Evolutionary conservation across 1,140 invertebrate genomes (phyloP), one percentile per base, ranked within the genome.

Genomic region (Formica selysi): DNA sequence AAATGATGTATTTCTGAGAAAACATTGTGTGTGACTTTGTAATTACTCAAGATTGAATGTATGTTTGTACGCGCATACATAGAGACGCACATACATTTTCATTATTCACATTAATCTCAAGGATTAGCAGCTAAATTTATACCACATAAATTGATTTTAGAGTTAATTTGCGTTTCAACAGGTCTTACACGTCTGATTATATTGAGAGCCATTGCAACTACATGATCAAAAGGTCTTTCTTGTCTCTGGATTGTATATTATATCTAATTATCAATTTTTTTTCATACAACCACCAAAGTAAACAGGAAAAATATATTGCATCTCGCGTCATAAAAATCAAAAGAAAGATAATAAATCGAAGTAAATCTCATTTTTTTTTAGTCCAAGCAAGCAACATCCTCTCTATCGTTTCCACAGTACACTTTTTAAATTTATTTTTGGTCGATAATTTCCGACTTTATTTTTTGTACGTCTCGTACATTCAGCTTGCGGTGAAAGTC

Each of bases 401-500:
- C 44, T 48, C 44, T 48, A 16, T 44, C 13, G 13, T 13, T 48
- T 48, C 2, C 41, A 44, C 41, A 0, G 8, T 41, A 41, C 16
- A 26, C 11, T 74, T 54, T 38, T 22, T 29, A 5, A 29, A 70
- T 70, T 51, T 22, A 36, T 3, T 59, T 76, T 59, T 38, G 16
- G 8, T 26, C 3, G 41, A 16, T 3, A 3, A 26, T 36, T 41
- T 4, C 8, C 59, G 22, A 11, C 7, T 61, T 61, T 61, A 4
- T 5, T 44, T 19, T 61, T 19, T 48, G 4, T 11, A 54, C 29
- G 19, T 11, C 6, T 57, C 8, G 29, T 57, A 74, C 6, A 41
- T 7, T n/a, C 41, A 48, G 6, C 10, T 65, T 78, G 41, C 41
- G 26, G 19, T 78, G 61, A 78, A 78, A 76, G 38, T 64, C n/a